Conservation (phyloP, 2,113 vertebrate species). For the Ceyx margarethae region DNA sequence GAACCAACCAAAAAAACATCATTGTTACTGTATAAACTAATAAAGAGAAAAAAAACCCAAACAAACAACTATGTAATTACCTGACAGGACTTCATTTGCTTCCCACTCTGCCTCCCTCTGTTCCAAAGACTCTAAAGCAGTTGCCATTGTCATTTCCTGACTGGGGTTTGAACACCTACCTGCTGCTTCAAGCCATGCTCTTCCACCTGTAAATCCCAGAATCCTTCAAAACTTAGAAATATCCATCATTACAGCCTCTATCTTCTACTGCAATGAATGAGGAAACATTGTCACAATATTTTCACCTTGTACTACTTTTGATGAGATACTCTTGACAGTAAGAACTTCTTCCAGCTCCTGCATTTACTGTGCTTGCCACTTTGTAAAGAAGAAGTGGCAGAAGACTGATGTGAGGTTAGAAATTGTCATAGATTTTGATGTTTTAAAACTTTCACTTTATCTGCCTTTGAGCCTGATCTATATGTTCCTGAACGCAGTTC, state of each 20-base stretch:
- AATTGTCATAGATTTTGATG: background rate
- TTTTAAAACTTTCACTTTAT: background rate
- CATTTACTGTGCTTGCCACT: background rate
- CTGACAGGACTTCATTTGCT: background rate
- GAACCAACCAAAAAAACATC: background rate
- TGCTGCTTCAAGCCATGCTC: background rate
- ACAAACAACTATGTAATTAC: background rate
- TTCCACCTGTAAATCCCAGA: background rate
- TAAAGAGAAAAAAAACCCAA: background rate
- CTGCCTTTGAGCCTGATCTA: background rate
- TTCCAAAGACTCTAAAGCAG: background rate
- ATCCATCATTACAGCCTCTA: background rate
- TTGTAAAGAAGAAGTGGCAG: background rate
- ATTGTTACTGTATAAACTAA: background rate
- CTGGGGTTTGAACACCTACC: background rate
- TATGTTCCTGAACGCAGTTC: background rate
- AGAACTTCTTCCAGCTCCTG: background rate
- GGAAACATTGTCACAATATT: background rate
- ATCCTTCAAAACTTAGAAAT: background rate
- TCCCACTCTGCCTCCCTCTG: background rate
- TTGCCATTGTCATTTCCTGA: background rate
- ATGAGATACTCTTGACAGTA: background rate
- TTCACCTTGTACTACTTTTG: background rate
- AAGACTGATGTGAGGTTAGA: background rate
- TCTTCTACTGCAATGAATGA: background rate